phyloP scores from a whole-genome alignment of 2,888 invertebrate species.

The Busseola fusca region DNA sequence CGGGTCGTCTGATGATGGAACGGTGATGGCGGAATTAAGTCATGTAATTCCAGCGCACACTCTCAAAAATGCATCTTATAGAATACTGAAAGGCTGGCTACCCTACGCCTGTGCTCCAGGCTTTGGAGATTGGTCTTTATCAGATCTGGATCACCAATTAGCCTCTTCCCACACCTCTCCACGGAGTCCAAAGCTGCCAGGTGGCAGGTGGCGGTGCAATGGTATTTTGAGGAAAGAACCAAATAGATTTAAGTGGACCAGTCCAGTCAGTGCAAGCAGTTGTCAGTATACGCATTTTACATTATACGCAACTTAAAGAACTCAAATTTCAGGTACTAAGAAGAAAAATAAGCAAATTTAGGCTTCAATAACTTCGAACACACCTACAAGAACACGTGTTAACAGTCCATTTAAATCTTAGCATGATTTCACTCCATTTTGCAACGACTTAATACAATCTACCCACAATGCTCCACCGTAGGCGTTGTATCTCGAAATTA shows the following conservation, averaged over 20 bases:
- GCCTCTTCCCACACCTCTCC: too few species aligned
- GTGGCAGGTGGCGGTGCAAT: too few species aligned
- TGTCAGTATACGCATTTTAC: neutral
- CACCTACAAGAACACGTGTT: neutral
- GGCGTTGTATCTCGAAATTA: slow-evolving; percentile 57
- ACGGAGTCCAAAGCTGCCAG: too few species aligned
- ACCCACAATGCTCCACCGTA: slow-evolving; percentile 43
- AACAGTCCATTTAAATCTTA: slow-evolving; percentile 20
- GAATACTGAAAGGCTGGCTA: too few species aligned
- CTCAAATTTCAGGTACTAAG: neutral
- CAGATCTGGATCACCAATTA: too few species aligned
- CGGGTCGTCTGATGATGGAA: too few species aligned
- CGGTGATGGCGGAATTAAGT: too few species aligned
- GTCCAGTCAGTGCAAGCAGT: neutral
- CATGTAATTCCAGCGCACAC: too few species aligned
- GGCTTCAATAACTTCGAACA: neutral
- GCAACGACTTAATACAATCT: slow-evolving; percentile 37
- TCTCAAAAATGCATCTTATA: too few species aligned
- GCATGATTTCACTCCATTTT: slow-evolving; percentile 46
- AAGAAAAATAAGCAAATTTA: neutral
- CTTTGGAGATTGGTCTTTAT: too few species aligned
- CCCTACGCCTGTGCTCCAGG: too few species aligned
- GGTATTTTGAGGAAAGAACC: neutral
- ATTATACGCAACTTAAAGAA: neutral
- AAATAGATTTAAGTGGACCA: neutral